Conservation (phyloP, 2,888 invertebrate genomes). For the Onchidella celtica region DNA sequence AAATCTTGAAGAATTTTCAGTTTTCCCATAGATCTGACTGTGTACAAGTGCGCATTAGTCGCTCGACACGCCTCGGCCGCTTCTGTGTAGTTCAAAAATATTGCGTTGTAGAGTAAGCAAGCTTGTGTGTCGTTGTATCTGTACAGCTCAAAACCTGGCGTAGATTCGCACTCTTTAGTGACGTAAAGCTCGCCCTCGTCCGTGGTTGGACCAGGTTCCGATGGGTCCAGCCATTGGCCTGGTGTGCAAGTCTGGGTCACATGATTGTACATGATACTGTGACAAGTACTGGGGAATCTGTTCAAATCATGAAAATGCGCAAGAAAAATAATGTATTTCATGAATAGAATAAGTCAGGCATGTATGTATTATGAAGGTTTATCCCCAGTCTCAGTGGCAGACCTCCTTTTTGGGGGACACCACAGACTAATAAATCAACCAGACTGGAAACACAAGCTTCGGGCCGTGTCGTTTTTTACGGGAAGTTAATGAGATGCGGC, state of each 20-base stretch:
- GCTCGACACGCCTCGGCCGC: background rate
- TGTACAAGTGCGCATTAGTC: background rate
- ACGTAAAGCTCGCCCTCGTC: background rate
- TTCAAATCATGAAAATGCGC: no score
- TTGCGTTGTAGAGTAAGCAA: background rate
- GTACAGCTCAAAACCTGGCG: background rate
- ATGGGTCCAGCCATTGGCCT: background rate
- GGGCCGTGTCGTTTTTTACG: no score
- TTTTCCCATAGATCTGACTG: background rate
- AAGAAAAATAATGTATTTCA: no score
- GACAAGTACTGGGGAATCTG: constrained; percentile 2
- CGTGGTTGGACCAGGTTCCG: background rate
- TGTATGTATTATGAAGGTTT: no score
- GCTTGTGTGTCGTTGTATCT: constrained; percentile 1
- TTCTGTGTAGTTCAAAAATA: background rate
- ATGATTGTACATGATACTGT: constrained; percentile 41
- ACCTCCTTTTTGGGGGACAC: no score
- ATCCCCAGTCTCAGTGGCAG: no score
- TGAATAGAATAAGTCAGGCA: no score
- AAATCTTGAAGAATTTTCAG: background rate
- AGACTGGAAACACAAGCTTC: no score
- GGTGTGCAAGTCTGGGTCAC: constrained; percentile 14
- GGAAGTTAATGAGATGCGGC: no score
- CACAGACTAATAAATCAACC: no score
- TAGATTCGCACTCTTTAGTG: background rate